Evolutionary conservation across 30 jellyfish, hydroid and myxozoan species (phyloP), one percentile per base, ranked within the genome.

Genomic region (Phacellophora camtschatica): DNA sequence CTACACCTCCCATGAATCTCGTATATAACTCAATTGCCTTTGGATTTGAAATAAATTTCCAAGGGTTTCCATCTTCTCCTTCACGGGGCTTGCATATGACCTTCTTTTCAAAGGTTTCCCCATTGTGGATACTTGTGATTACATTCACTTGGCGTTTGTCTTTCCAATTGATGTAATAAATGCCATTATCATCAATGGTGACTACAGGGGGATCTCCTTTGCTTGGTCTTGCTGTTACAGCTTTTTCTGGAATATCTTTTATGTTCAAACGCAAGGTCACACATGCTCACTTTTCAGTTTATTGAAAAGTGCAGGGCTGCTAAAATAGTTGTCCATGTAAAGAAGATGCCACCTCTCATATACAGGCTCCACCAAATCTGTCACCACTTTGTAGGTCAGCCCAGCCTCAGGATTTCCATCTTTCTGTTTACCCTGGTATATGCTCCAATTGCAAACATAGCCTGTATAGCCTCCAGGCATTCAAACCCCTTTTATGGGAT

Each of bases 401-500:
- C 74, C 72, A 33, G 35, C 29, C 15, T 37, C 82, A 9, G 82
- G 70, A 32, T 27, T 31, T 4, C 35, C 82, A 4, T 39, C 71
- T 4, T 34, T 34, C 33, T 39, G 72, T 5, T 16, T 10, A 27
- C 82, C 82, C 8, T 53, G 15, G 49, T 34, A 42, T 13, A 68
- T 68, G 71, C 37, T 74, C 77, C 77, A 63, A 5, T 41, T 68
- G 82, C 34, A 68, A 2, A 68, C 82, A 31, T 68, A 68, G 18
- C 82, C 82, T 2, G 77, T 35, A 31, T 41, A 10, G 45, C 77
- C 4, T 41, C 83, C 71, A 69, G n/a, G 72, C 83, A 69, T 69
- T 69, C 22, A 69, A 36, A 8, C 83, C 83, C 83, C 77, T 34
- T 39, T 69, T 69, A 19, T 69, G 83, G 1, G 83, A 74, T 39